Percentiles rank a stretch among this genome's conserved stretches.
These are phyloP conservation scores for Parazoanthus darwini DNA, from an alignment of 92 coral and sea anemone species.

Conservation along the genomic window DNA sequence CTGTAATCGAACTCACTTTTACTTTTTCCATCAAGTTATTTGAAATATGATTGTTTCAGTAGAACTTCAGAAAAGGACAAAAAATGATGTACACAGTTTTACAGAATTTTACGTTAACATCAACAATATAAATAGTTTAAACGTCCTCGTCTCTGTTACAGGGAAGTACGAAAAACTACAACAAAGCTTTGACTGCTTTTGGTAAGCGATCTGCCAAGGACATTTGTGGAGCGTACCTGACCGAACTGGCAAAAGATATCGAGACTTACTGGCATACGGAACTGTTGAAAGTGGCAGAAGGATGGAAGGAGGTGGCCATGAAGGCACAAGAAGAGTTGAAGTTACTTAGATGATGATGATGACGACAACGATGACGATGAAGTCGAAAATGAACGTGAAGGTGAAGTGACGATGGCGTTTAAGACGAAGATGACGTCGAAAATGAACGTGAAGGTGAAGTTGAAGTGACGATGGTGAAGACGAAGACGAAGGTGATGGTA, in stretches of 20 bases:
- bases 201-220: neutral
- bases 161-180: neutral
- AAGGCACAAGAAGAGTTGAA: neutral
- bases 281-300: conserved; percentile 4
- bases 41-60: no score
- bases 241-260: neutral
- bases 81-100: no score
- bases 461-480: neutral
- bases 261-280: conserved; percentile 15
- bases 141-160: neutral
- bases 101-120: no score
- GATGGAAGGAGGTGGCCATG: conserved; percentile 13
- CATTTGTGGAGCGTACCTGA: neutral
- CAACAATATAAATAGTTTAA: neutral
- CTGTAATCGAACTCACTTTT: no score
- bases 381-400: no score
- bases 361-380: no score
- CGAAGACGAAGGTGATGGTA: neutral
- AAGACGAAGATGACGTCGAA: neutral
- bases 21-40: no score
- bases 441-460: neutral
- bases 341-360: no score
- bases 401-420: no score
- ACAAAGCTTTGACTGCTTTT: conserved; percentile 5
- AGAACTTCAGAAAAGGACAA: no score